A percentile compares a stretch with the other conserved stretches of the same genome.
Evolutionary conservation across 2,113 vertebrate species (phyloP).

Genomic region (Abramis brama): DNA sequence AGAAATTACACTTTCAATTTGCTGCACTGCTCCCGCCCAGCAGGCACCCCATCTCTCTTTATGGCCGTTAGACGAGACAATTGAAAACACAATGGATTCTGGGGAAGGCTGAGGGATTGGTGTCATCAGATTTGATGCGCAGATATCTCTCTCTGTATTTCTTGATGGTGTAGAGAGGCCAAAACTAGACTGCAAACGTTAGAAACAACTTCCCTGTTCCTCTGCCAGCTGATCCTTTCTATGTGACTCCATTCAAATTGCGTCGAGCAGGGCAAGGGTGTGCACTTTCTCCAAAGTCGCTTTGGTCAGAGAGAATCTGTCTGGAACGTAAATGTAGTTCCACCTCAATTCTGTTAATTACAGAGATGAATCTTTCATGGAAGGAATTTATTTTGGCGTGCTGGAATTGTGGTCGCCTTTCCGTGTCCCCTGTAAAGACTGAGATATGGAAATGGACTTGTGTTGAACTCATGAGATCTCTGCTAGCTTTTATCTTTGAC

Average conservation of each 20-base stretch:
- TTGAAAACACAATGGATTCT: slow-evolving; percentile 71
- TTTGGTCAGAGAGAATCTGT: background rate
- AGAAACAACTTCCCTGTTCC: background rate
- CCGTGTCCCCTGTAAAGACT: background rate
- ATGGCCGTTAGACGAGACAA: slow-evolving; percentile 67
- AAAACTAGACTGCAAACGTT: background rate
- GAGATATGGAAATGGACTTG: slow-evolving; percentile 14
- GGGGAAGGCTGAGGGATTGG: slow-evolving; percentile 37
- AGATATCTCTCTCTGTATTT: slow-evolving; percentile 46
- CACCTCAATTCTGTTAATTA: background rate
- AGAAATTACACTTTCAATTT: slow-evolving; percentile 80
- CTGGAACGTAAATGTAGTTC: background rate
- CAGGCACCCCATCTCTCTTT: slow-evolving; percentile 61
- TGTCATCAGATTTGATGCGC: slow-evolving; percentile 52
- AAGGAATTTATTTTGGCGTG: background rate
- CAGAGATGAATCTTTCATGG: background rate
- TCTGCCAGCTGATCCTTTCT: background rate
- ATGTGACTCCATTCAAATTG: background rate
- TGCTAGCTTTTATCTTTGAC: background rate
- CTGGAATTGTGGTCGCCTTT: background rate
- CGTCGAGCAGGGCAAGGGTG: background rate
- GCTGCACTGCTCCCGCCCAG: slow-evolving; percentile 55
- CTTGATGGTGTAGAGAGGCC: slow-evolving; percentile 27
- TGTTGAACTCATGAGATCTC: slow-evolving; percentile 8
- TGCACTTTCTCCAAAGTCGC: background rate